Base-by-base conservation (phyloP, 2,888 invertebrate species). In the Lochmaea crataegi region DNA sequence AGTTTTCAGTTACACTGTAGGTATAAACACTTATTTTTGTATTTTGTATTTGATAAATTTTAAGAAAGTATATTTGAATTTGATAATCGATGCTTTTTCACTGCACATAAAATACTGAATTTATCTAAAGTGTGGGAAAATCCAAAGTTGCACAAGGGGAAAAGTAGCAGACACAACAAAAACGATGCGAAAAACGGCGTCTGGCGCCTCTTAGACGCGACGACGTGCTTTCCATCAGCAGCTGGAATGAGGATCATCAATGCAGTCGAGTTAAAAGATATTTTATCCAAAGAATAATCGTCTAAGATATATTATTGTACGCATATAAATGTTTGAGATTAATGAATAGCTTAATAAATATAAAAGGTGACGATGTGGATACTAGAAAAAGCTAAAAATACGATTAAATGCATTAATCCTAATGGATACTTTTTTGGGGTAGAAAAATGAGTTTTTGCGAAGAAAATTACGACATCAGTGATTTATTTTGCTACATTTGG, bases 141-240 rank as follows among this genome's bases (percentile, higher is more conserved):
- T 48, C 61, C 70, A 72, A 72, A 64, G 72, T 68, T 61, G 72
- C 53, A 68, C 63, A 66, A 51, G 75, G 71, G 75, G 64, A 65
- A 65, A 57, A 42, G 64, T 64, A 45, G 45, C 65, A 74, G 77
- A 78, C 77, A 75, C 78, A 77, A 74, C 77, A 74, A 71, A 74
- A 74, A 77, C 72, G 75, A 77, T 72, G 77, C 68, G 75, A 77
- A 78, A 77, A 68, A 70, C 72, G n/a, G 5, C 58, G 81, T 61
- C 68, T 68, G 68, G 80, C 81, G 81, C 81, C 81, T 74, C 32
- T 51, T 73, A 78, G 81, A 80, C 81, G 81, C 79, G 81, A 77
- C 81, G 78, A 45, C 56, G 61, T 53, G 51, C 38, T 72, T 72
- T 67, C 63, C 63, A 68, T 60, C 68, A 58, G 60, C 45, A 60